Evolutionary conservation across 35 echinoderm and acorn worm genomes (phyloP).

Genomic region (Chiridota heheva): DNA sequence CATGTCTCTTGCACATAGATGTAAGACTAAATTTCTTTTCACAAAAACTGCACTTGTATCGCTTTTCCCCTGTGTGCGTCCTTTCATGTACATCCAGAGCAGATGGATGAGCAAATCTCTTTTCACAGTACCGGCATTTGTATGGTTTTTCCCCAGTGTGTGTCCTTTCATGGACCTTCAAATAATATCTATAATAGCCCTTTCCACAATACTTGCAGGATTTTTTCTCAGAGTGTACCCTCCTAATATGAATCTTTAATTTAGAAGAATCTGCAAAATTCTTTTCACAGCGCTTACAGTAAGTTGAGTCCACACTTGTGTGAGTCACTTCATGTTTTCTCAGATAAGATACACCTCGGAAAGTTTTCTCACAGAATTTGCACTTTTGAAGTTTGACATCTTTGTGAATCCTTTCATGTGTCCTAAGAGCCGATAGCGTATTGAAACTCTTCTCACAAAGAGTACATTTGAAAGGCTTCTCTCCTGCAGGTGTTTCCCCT

Average conservation of each 20-base stretch:
- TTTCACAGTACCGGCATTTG: slow-evolving; percentile 5
- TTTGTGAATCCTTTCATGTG: slow-evolving; percentile 16
- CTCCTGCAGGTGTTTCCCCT: slow-evolving; percentile 2
- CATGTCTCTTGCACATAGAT: slow-evolving; percentile 23
- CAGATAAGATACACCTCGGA: neutral
- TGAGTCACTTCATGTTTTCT: neutral
- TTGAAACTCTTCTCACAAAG: slow-evolving; percentile 5
- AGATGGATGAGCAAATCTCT: neutral
- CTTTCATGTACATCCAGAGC: neutral
- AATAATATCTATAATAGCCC: neutral
- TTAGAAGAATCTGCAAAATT: neutral
- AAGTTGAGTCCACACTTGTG: slow-evolving; percentile 6
- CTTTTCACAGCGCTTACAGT: neutral
- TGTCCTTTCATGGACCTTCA: slow-evolving; percentile 9
- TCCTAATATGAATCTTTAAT: neutral
- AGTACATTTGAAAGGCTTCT: neutral
- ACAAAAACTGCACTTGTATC: slow-evolving; percentile 8
- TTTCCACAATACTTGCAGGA: slow-evolving; percentile 34
- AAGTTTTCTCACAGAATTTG: slow-evolving; percentile 17
- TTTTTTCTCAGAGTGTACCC: neutral
- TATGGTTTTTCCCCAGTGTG: slow-evolving; percentile 37
- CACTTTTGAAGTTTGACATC: neutral
- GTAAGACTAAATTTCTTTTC: slow-evolving; percentile 10
- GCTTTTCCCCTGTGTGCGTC: slow-evolving; percentile 19
- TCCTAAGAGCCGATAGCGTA: neutral